Percentiles rank a stretch among this genome's conserved stretches.
Conservation (phyloP, 2,797 vertebrate species). For the Pelodytes ibericus region DNA sequence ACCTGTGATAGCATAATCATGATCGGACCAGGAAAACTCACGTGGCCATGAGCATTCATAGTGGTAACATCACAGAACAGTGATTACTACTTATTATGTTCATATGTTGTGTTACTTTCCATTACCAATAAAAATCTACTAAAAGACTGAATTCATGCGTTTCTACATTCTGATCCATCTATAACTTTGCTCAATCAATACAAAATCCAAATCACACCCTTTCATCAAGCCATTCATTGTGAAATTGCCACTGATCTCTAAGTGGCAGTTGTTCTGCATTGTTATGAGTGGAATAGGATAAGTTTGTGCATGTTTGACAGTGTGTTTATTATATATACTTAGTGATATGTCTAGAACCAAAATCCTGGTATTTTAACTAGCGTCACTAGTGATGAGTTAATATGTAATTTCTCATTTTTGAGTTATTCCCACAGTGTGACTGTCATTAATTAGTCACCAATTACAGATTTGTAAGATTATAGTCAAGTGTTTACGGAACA, state of each 20-base stretch:
- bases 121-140: too few relatives aligned
- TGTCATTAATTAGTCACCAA: too few relatives aligned
- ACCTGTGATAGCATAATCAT: background rate
- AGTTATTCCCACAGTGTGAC: background rate
- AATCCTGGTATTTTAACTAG: background rate
- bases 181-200: too few relatives aligned
- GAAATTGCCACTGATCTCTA: background rate
- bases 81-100: background rate
- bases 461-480: too few relatives aligned
- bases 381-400: background rate
- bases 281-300: background rate
- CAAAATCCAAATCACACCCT: too few relatives aligned
- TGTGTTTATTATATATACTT: too few relatives aligned
- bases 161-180: background rate
- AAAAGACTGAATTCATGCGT: background rate
- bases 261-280: background rate
- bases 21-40: background rate
- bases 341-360: background rate
- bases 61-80: background rate
- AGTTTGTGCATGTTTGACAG: background rate
- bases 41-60: background rate
- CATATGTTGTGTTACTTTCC: background rate
- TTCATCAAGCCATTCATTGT: background rate
- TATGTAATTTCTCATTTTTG: background rate
- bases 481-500: too few relatives aligned